Evolutionary conservation across 2,888 invertebrate genomes (phyloP), one percentile per base, ranked within the genome.

Genomic region (Sphaerophoria taeniata): DNA sequence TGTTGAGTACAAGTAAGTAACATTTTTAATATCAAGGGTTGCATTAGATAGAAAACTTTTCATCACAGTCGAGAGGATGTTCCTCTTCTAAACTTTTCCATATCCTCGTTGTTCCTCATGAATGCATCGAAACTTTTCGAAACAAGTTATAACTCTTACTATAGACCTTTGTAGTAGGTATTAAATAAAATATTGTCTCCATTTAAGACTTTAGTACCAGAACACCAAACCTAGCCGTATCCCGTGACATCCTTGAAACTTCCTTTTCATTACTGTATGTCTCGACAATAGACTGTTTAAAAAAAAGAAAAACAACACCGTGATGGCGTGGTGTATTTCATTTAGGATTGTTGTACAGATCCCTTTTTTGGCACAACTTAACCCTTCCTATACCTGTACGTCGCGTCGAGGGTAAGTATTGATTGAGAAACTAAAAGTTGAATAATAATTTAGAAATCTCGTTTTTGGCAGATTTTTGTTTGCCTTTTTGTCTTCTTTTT

Each of bases 351-450:
- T 47, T 16, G 34, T 16, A 0, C 12, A 11, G 49, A 14, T 9
- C 47, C 47, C 12, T 45, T 45, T 33, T 49, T 39, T 24, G 24
- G 24, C 1, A 24, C 24, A 24, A 24, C 24, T 24, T 24, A 24
- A 24, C 24, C 24, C 24, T 24, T 24, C 24, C 24, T 24, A 2
- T 24, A 81, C 80, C 70, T 65, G 56, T 34, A 33, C 12, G 12
- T 36, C 24, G 47, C 12, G 12, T 36, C 24, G 47, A 47, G 67
- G n/a, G 12, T 70, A 24, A 24, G 24, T 2, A 79, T 81, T 85
- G 84, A 85, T 85, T 85, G 75, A 76, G 60, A 76, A 85, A 80
- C 80, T 85, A 69, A 80, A 72, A 85, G 76, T 80, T 80, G 69
- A 81, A 76, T 76, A 76, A 81, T 76, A 76, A 76, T 69, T 84